Evolutionary conservation across 2,113 vertebrate genomes (phyloP).

Genomic region (Oenanthe oenanthe): DNA sequence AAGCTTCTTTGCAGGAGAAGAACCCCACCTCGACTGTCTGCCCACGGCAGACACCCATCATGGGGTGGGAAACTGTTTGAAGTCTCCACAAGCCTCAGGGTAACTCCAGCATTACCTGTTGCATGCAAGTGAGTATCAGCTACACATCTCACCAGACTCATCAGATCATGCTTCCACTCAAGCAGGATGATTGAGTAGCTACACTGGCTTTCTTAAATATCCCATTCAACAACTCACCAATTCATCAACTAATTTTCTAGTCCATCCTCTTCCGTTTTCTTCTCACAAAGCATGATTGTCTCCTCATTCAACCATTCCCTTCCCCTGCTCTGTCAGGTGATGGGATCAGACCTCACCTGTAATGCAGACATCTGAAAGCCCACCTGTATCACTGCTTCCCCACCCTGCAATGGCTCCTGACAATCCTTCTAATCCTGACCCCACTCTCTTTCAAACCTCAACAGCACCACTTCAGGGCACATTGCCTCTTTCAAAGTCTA

Average conservation of each 20-base stretch:
- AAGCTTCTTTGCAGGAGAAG: neutral
- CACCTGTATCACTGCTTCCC: neutral
- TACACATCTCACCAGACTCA: slow-evolving; percentile 33
- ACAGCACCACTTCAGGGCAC: neutral
- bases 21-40: slow-evolving; percentile 35
- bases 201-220: neutral
- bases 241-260: neutral
- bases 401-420: neutral
- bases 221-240: neutral
- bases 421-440: neutral
- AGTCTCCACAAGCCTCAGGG: slow-evolving; percentile 46
- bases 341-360: neutral
- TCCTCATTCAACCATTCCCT: neutral
- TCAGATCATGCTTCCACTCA: neutral
- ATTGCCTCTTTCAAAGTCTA: neutral
- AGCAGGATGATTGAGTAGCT: neutral
- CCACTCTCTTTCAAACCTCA: neutral
- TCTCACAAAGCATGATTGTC: neutral
- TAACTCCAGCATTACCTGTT: neutral
- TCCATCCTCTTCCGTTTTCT: neutral
- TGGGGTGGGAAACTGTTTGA: slow-evolving; percentile 36
- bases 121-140: neutral
- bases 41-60: neutral
- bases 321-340: neutral
- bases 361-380: neutral